Conservation (phyloP, 1,140 invertebrate species). For the Aporrectodea caliginosa region DNA sequence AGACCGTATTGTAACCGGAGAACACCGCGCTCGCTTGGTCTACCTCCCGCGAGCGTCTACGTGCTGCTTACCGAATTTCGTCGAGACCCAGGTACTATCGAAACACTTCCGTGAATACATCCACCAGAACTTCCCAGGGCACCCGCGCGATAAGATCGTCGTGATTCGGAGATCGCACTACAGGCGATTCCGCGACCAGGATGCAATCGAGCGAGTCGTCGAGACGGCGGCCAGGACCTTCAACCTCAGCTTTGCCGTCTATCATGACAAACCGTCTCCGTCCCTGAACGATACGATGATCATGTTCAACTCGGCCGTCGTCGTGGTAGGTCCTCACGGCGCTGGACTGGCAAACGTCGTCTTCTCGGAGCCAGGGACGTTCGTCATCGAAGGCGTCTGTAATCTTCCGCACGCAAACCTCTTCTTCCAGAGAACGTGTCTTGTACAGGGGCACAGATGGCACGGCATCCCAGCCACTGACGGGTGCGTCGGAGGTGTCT, state of each 20-base stretch:
- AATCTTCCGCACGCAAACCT: slow-evolving; percentile 10
- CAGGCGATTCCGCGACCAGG: not conserved
- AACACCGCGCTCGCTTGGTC: slow-evolving; percentile 6
- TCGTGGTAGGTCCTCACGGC: slow-evolving; percentile 27
- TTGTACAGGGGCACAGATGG: slow-evolving; percentile 3
- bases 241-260: slow-evolving; percentile 7
- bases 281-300: slow-evolving; percentile 17
- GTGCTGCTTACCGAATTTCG: slow-evolving; percentile 8
- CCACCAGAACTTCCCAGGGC: not conserved
- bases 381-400: slow-evolving; percentile 28
- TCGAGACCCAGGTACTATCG: slow-evolving; percentile 9
- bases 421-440: not conserved
- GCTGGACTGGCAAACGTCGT: slow-evolving; percentile 22
- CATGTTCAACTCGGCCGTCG: slow-evolving; percentile 13
- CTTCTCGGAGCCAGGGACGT: slow-evolving; percentile 13
- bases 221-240: not conserved
- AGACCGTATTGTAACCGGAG: not conserved
- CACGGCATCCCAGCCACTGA: slow-evolving; percentile 7
- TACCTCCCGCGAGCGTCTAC: slow-evolving; percentile 1
- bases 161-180: not conserved
- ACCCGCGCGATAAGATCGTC: slow-evolving; percentile 9
- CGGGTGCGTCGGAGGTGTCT: not conserved
- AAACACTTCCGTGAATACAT: not conserved
- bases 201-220: not conserved
- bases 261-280: slow-evolving; percentile 16